Percentiles rank a stretch among this genome's conserved stretches.
phyloP scores from a whole-genome alignment of 1,140 invertebrate species.

The Scaptomyza graminum region DNA sequence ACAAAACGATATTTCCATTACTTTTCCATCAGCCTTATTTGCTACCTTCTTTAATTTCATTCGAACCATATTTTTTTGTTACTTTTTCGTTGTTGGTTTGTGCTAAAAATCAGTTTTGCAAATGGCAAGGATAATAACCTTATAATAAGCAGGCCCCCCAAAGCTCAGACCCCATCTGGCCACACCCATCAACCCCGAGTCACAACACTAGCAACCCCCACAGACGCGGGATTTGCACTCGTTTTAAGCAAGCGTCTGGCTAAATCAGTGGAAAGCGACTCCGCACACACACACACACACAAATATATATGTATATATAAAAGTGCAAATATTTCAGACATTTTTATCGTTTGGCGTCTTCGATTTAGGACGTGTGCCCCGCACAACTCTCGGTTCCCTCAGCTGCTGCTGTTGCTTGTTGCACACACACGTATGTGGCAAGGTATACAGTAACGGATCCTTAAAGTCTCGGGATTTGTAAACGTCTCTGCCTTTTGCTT shows the following conservation, averaged over 20 bases:
- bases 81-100: conserved; percentile 40
- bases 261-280: conserved; percentile 71
- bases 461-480: conserved; percentile 19
- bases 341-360: conserved; percentile 83
- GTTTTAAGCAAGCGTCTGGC: conserved; percentile 60
- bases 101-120: conserved; percentile 79
- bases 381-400: not conserved
- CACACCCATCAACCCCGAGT: conserved; percentile 22
- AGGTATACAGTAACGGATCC: conserved; percentile 28
- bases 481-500: conserved; percentile 51
- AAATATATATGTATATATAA: not conserved
- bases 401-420: not conserved
- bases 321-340: conserved; percentile 76
- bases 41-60: conserved; percentile 19
- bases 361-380: conserved; percentile 72
- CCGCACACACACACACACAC: conserved; percentile 35
- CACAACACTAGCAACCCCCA: not conserved
- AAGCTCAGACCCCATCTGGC: conserved; percentile 11
- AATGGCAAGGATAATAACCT: conserved; percentile 81
- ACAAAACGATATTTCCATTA: not conserved
- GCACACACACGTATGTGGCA: conserved; percentile 40
- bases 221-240: conserved; percentile 4
- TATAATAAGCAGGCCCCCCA: conserved; percentile 64
- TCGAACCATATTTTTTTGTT: conserved; percentile 10
- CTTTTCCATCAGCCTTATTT: not conserved